phyloP scores from a whole-genome alignment of 2,797 vertebrate genomes.

The Phalanger gymnotis region DNA sequence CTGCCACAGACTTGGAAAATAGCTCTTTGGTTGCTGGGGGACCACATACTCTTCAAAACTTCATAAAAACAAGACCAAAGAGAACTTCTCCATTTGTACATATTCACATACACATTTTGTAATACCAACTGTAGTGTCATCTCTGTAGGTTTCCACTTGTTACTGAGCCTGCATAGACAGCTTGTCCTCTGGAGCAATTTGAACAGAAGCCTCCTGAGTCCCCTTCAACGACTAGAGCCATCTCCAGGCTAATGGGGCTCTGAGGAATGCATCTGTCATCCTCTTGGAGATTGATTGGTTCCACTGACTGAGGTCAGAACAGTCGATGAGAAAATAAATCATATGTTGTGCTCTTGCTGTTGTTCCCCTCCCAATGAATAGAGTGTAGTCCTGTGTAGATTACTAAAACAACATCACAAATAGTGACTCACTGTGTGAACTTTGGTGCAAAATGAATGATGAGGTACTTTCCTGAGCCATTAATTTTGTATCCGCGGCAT shows the following conservation, averaged over 20 bases:
- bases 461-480: background rate
- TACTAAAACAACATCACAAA: background rate
- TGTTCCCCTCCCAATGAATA: background rate
- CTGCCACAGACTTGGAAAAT: background rate
- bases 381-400: background rate
- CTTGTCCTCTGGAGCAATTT: background rate
- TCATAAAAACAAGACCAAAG: background rate
- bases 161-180: background rate
- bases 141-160: background rate
- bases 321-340: slow-evolving; percentile 10
- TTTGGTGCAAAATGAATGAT: background rate
- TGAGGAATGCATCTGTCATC: background rate
- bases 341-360: background rate
- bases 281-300: background rate
- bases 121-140: background rate
- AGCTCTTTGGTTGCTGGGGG: background rate
- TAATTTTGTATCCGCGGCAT: background rate
- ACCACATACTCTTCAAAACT: background rate
- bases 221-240: background rate
- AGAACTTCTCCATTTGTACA: background rate
- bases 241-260: background rate
- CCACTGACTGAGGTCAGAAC: slow-evolving; percentile 18
- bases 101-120: background rate
- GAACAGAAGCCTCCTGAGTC: background rate
- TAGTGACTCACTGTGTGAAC: background rate